Evolutionary conservation across 2,797 vertebrate genomes (phyloP).

Genomic region (Zalophus californianus): DNA sequence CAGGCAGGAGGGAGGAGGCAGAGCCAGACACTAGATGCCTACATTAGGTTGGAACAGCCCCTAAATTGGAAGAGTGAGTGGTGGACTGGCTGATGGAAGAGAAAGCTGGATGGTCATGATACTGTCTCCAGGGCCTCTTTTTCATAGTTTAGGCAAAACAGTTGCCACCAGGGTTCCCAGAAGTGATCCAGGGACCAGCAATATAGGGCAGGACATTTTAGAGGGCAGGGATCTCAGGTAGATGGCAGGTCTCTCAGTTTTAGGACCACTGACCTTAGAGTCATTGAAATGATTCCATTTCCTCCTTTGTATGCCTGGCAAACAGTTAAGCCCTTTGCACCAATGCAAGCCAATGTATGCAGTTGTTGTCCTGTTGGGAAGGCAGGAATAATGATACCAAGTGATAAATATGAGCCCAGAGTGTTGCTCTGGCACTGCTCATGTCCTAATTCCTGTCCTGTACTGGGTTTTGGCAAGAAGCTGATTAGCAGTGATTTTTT

Average conservation of each 20-base stretch:
- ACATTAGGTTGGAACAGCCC: neutral
- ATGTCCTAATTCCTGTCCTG: neutral
- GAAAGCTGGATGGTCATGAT: neutral
- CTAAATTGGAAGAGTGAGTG: neutral
- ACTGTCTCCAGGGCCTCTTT: neutral
- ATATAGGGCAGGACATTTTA: neutral
- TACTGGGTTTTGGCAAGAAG: neutral
- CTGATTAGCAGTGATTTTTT: neutral
- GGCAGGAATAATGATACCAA: neutral
- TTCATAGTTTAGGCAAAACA: neutral
- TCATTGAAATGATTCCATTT: slow-evolving; percentile 40
- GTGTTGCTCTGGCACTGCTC: neutral
- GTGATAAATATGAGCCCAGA: neutral
- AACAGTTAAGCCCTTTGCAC: slow-evolving; percentile 37
- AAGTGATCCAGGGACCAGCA: neutral
- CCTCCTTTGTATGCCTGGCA: neutral
- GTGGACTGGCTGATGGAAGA: neutral
- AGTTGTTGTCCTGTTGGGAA: neutral
- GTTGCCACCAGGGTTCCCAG: neutral
- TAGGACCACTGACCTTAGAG: neutral
- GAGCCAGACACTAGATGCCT: neutral
- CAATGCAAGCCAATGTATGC: neutral
- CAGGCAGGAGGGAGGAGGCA: neutral
- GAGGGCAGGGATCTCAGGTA: neutral
- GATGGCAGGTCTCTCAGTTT: neutral